Conservation (phyloP, 2,797 vertebrate genomes). For the Oryzias dopingdopingensis region DNA sequence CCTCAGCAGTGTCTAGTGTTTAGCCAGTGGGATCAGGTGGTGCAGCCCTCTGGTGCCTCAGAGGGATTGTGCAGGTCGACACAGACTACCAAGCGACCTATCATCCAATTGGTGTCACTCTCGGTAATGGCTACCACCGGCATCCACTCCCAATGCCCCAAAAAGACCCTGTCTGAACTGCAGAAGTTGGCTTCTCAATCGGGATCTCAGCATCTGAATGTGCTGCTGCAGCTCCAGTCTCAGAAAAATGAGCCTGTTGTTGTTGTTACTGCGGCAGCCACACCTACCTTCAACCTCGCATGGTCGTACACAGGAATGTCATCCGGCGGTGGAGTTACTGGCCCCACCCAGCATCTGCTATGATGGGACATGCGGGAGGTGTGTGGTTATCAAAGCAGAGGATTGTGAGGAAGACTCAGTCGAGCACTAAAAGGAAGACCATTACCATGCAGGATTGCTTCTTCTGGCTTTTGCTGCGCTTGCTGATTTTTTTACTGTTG, state of each 20-base stretch:
- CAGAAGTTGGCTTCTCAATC: constrained; percentile 7
- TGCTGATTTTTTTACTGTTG: constrained; percentile 56
- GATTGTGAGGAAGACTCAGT: constrained; percentile 63
- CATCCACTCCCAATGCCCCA: constrained; percentile 37
- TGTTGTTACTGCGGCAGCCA: constrained; percentile 59
- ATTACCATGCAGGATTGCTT: constrained; percentile 67
- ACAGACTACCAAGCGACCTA: constrained; percentile 43
- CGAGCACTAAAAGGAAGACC: constrained; percentile 67
- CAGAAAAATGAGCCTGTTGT: too few species aligned
- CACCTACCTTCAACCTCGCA: constrained; percentile 57
- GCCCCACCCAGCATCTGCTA: constrained; percentile 66
- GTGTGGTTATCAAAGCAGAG: constrained; percentile 63
- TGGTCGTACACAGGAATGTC: constrained; percentile 54
- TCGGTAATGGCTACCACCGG: constrained; percentile 59
- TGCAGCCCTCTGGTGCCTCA: constrained; percentile 58
- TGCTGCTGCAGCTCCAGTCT: too few species aligned
- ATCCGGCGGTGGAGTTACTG: constrained; percentile 59
- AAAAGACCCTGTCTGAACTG: constrained; percentile 30
- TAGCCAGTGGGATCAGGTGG: constrained; percentile 52
- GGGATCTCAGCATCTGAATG: too few species aligned
- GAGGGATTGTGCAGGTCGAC: constrained; percentile 61
- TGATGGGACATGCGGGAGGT: constrained; percentile 64
- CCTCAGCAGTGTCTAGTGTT: constrained; percentile 58
- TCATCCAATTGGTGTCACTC: constrained; percentile 66
- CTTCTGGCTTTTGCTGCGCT: constrained; percentile 49